Evolutionary conservation across 2,888 invertebrate species (phyloP).

Genomic region (Agrotis puta): DNA sequence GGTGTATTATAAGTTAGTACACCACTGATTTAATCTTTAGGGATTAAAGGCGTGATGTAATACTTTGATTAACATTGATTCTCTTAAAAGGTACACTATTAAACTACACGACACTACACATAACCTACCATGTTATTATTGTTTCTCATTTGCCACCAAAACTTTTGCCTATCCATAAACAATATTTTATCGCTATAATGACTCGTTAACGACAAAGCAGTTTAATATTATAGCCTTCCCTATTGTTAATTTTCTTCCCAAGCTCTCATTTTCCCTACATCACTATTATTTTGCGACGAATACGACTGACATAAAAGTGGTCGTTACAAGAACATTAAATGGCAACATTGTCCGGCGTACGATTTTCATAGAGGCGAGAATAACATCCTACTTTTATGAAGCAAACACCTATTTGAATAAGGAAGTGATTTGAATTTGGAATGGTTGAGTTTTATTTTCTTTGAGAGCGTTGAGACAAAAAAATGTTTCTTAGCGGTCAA

Average conservation of each 20-base stretch:
- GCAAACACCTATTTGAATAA: constrained; percentile 55
- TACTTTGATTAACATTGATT: too few species aligned
- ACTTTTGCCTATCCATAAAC: constrained; percentile 5
- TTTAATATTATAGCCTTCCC: constrained; percentile 27
- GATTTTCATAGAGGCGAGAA: constrained; percentile 60
- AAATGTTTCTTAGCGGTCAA: neutral
- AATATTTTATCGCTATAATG: constrained; percentile 22
- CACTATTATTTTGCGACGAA: constrained; percentile 58
- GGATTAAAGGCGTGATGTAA: too few species aligned
- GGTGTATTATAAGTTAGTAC: too few species aligned
- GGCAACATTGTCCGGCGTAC: constrained; percentile 50
- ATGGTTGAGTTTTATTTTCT: neutral
- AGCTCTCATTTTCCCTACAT: constrained; percentile 46
- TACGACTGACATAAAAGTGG: constrained; percentile 63
- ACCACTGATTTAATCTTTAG: too few species aligned
- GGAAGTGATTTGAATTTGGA: constrained; percentile 43
- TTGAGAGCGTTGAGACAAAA: neutral
- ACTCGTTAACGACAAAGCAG: constrained; percentile 38
- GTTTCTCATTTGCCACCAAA: neutral
- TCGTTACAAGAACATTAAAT: constrained; percentile 63
- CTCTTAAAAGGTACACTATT: too few species aligned
- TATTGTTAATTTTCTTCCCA: constrained; percentile 49
- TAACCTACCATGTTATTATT: too few species aligned
- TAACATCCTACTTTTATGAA: constrained; percentile 56
- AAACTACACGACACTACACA: too few species aligned